Base-by-base conservation (phyloP, 2,797 vertebrate species). In the Anabacerthia variegaticeps region DNA sequence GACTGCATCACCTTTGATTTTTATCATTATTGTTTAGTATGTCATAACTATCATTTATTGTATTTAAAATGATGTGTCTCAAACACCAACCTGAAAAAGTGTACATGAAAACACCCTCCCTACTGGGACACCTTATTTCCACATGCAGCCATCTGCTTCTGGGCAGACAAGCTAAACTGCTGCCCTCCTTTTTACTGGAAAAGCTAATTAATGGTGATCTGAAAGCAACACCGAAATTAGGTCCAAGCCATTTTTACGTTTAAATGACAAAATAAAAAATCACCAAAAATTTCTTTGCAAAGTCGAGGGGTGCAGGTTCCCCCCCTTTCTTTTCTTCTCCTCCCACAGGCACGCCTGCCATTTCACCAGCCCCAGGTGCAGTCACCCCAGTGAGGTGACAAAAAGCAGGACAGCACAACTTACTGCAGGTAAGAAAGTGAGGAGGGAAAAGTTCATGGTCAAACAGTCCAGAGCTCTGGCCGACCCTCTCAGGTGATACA, bases 71-170 rank as follows among this genome's bases (percentile, higher is more conserved):
- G 36, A 67, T 7, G 24, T 9, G 8, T 73, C 89, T 87, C 55
- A 56, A 82, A 61, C 37, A 72, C 34, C 92, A 95, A 85, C 68
- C 52, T 83, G 76, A 76, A 88, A 92, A 85, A 12, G 75, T 39
- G 21, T 56, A 68, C 32, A 79, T 34, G 72, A 76, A 85, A 91
- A 89, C 22, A 46, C 17, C 76, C 3, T 78, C 39, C 72, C 74
- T 75, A 54, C 91, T 30, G 88, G 78, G 83, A 87, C 56, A 22
- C 17, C n/a, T 81, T 63, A 74, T 46, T 85, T 71, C 58, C 85
- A 84, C 91, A 71, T 68, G 74, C 82, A 93, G 80, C 73, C 62
- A 71, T 54, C 85, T 93, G 80, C 85, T 79, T 76, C 88, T 93
- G 46, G 73, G 86, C 83, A 95, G 65, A 89, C 43, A 79, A 79